A percentile compares a stretch with the other conserved stretches of the same genome.
Conservation (phyloP, 2,797 vertebrate species). For the Eleutherodactylus coqui region DNA sequence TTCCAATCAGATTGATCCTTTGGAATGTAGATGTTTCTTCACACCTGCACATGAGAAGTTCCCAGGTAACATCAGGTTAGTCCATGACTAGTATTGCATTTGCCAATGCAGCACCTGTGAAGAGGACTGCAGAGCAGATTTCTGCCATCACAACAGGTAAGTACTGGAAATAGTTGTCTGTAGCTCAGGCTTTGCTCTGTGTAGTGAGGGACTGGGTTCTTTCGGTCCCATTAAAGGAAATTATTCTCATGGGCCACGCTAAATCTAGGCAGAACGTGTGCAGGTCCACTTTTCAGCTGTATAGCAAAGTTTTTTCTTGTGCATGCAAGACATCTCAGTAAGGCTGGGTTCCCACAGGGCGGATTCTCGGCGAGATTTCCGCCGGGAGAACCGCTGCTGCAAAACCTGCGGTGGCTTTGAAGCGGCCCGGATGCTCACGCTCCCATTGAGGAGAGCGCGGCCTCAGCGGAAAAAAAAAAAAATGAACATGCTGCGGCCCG, state of each 20-base stretch:
- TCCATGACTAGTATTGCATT: neutral
- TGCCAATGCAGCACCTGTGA: neutral
- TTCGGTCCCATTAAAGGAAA: neutral
- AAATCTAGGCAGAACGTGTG: neutral
- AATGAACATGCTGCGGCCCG: no score
- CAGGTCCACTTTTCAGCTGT: neutral
- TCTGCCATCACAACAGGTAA: conserved; percentile 31
- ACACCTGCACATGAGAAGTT: conserved; percentile 15
- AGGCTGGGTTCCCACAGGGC: no score
- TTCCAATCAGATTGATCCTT: conserved; percentile 34
- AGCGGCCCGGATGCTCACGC: no score
- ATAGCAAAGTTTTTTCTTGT: neutral
- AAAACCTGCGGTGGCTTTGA: no score
- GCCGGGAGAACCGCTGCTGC: no score
- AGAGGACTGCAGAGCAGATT: neutral
- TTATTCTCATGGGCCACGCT: neutral
- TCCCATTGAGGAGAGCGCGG: no score
- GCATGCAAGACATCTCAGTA: neutral
- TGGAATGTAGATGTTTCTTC: conserved; percentile 36
- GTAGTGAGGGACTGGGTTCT: neutral
- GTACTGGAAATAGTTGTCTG: neutral
- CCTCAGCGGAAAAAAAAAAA: no score
- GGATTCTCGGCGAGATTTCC: no score
- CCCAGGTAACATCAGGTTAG: neutral
- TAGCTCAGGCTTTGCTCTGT: neutral